Evolutionary conservation across 2,888 invertebrate species (phyloP), one percentile per base, ranked within the genome.

Genomic region (Euzophera pinguis): DNA sequence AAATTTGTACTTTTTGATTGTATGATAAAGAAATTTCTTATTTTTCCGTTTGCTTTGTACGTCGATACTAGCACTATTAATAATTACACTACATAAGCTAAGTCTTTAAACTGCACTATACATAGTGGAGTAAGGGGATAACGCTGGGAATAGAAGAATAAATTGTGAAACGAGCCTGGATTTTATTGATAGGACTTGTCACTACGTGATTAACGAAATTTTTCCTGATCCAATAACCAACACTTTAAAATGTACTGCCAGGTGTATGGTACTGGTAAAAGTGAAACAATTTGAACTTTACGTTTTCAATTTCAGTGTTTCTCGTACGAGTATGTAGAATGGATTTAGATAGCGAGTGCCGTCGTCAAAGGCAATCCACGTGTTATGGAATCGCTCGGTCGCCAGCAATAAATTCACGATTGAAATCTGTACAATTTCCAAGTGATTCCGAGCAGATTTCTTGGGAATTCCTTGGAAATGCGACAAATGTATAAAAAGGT

Each of bases 271-370:
- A 38, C 13, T 9, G 39, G 42, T 32, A 45, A 45, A 45, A 45
- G 32, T 45, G 32, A 16, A 45, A 45, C 45, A 16, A 34, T 45
- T 45, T 34, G 32, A 32, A 45, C 32, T 45, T 32, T 45, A 45
- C 45, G 45, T 45, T 45, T 45, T 16, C 45, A 45, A 45, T 45
- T 14, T 10, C 45, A 14, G 32, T 32, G 45, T 34, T 45, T 45
- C 45, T 32, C 32, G 45, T 16, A n/a, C n/a, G n/a, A n/a, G n/a
- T n/a, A 32, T 45, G 45, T 16, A 45, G 32, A 45, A 45, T 13
- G 45, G 45, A 45, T 45, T 45, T 45, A 32, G 45, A 45, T 45
- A 45, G 45, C 45, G 45, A 32, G 14, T 32, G 9, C 39, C 41
- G 45, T 27, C 42, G 27, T 45, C 45, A 32, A 45, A 45, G 45